A percentile compares a stretch with the other conserved stretches of the same genome.
Conservation (phyloP, 2,888 invertebrate species). For the Acleris laterana region DNA sequence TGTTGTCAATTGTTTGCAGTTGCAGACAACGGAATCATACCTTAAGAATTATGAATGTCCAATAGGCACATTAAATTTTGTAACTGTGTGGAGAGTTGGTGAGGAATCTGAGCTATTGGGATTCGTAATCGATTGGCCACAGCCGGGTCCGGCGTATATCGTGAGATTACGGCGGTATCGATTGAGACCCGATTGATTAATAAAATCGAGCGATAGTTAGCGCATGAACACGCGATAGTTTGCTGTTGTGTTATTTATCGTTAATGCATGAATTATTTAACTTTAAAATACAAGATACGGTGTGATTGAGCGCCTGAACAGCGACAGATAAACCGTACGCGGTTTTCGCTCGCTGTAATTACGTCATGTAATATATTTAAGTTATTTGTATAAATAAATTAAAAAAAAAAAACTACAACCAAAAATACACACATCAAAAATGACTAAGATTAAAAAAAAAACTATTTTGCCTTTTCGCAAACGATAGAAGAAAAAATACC, state of each 20-base stretch:
- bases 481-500: too few species aligned
- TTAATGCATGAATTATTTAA: not conserved
- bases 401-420: too few species aligned
- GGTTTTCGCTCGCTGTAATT: too few species aligned
- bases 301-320: too few species aligned
- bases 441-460: too few species aligned
- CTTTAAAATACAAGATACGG: too few species aligned
- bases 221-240: conserved; percentile 45
- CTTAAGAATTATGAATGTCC: not conserved
- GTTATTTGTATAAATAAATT: too few species aligned
- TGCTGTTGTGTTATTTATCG: conserved; percentile 1
- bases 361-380: too few species aligned
- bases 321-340: too few species aligned
- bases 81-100: conserved; percentile 47
- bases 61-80: conserved; percentile 50
- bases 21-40: not conserved
- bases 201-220: conserved; percentile 30
- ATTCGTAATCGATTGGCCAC: conserved; percentile 58
- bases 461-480: too few species aligned
- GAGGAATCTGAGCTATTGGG: conserved; percentile 51
- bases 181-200: conserved; percentile 40
- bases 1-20: too few species aligned
- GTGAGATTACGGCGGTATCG: conserved; percentile 43
- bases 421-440: too few species aligned
- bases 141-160: conserved; percentile 42